Base-by-base conservation (phyloP, 2,888 invertebrate species). In the Harpagoxenus sublaevis region DNA sequence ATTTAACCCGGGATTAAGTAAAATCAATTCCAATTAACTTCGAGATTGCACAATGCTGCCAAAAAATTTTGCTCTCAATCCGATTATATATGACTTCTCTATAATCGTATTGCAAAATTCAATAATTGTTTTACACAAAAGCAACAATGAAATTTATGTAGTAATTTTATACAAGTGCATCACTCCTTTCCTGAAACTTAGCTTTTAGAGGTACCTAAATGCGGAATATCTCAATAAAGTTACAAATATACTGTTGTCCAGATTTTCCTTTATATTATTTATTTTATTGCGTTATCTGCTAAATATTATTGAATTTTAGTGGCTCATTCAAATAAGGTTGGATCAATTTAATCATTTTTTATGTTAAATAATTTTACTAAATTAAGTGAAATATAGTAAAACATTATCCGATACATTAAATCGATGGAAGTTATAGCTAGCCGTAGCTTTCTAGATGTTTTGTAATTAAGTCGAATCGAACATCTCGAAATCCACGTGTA, bases 401-500 rank as follows among this genome's bases (percentile, higher is more conserved):
- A 35, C 5, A 12, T 57, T 55, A 6, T 28, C 1, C 3, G 28
- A 42, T 55, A 12, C 45, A 42, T 55, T 48, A 53, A 77, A 70
- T 23, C 39, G 60, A 62, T 9, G 2, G 4, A 63, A 39, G 9
- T 48, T 62, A 35, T 53, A 23, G 23, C 6, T 66, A 18, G 6
- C 12, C 4, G 28, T 12, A 28, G 18, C 10, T 66, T 42, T 18
- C 35, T 55, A 28, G 3, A 45, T 55, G 0, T 73, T 31, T 73
- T 31, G 3, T 10, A 35, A 42, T 31, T 23, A 31, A 65, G 66
- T 62, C 2, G 48, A 9, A 66, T 62, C 2, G 48, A 9, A 39
- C 12, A n/a, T 66, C 85, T 66, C 57, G 60, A 88, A 89, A 83
- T 63, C 12, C 3, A 53, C 62, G 87, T 71, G 84, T 84, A 87